These are phyloP conservation scores for Campoletis raptor DNA, from an alignment of 2,888 invertebrate species.

Conservation along the genomic window DNA sequence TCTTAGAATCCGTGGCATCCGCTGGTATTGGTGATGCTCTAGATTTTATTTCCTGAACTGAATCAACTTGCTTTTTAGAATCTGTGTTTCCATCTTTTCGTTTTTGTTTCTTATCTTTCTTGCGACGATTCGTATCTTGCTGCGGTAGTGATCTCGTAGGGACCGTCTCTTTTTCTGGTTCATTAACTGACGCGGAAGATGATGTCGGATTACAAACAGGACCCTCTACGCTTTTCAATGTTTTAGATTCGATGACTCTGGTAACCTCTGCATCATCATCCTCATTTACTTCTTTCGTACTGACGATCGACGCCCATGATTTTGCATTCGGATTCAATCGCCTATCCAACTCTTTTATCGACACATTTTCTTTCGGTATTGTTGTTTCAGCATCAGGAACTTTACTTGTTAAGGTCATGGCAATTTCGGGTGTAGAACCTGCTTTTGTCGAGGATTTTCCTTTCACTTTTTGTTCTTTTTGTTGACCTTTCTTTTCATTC, in stretches of 20 bases:
- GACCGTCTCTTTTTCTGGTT: slow-evolving; percentile 9
- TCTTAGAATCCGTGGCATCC: slow-evolving; percentile 77
- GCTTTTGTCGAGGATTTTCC: slow-evolving; percentile 53
- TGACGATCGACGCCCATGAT: slow-evolving; percentile 80
- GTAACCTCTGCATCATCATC: slow-evolving; percentile 58
- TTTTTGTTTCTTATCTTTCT: slow-evolving; percentile 69
- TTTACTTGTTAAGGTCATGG: slow-evolving; percentile 17
- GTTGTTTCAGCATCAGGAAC: slow-evolving; percentile 40
- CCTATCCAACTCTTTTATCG: slow-evolving; percentile 51
- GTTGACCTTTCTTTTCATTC: slow-evolving; percentile 47
- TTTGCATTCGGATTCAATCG: slow-evolving; percentile 72
- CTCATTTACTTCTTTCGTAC: slow-evolving; percentile 65
- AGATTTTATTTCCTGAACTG: slow-evolving; percentile 52
- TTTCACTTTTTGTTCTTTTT: slow-evolving; percentile 58
- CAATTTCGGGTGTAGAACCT: slow-evolving; percentile 36
- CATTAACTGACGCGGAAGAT: background rate
- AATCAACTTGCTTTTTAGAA: slow-evolving; percentile 50
- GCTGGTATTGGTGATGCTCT: slow-evolving; percentile 59
- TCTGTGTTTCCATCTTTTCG: slow-evolving; percentile 54
- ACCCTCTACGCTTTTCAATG: slow-evolving; percentile 9
- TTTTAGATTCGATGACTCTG: slow-evolving; percentile 48
- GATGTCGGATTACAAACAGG: slow-evolving; percentile 8
- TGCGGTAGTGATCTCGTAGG: slow-evolving; percentile 41
- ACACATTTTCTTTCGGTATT: slow-evolving; percentile 47
- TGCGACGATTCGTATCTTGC: slow-evolving; percentile 60